phyloP scores from a whole-genome alignment of 2,888 invertebrate species.

The Argyra leucocephala region DNA sequence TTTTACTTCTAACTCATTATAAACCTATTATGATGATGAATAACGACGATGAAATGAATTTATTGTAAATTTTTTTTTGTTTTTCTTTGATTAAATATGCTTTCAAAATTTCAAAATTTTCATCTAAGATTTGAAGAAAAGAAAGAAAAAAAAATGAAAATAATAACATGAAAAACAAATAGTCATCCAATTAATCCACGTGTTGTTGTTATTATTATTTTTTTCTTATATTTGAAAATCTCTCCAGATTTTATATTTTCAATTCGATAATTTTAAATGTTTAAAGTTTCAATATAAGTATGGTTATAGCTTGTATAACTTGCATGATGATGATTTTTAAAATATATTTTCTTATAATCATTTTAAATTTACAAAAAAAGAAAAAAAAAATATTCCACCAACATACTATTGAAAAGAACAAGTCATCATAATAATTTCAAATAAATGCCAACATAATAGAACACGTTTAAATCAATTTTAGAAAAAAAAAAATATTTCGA shows the following conservation, averaged over 20 bases:
- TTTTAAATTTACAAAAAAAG: too few species aligned
- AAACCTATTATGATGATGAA: not conserved
- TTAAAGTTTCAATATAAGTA: too few species aligned
- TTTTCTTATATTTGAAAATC: too few species aligned
- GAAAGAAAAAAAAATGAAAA: not conserved
- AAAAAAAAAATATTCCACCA: too few species aligned
- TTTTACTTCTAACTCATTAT: not conserved
- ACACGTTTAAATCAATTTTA: not conserved
- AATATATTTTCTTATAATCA: too few species aligned
- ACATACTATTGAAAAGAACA: not conserved
- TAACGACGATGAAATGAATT: not conserved
- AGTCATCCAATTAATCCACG: slow-evolving; percentile 6
- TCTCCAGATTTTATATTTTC: too few species aligned
- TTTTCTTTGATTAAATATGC: too few species aligned
- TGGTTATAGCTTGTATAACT: too few species aligned
- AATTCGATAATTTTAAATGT: too few species aligned
- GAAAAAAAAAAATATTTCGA: not conserved
- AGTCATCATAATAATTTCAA: not conserved
- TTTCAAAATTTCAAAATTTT: too few species aligned
- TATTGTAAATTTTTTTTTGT: not conserved
- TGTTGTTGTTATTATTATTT: not conserved
- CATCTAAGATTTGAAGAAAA: not conserved
- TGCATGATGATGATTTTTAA: too few species aligned
- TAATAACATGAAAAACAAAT: too few species aligned
- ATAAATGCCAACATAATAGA: slow-evolving; percentile 6